Evolutionary conservation across 2,113 vertebrate species (phyloP).

Genomic region (Antechinus flavipes): DNA sequence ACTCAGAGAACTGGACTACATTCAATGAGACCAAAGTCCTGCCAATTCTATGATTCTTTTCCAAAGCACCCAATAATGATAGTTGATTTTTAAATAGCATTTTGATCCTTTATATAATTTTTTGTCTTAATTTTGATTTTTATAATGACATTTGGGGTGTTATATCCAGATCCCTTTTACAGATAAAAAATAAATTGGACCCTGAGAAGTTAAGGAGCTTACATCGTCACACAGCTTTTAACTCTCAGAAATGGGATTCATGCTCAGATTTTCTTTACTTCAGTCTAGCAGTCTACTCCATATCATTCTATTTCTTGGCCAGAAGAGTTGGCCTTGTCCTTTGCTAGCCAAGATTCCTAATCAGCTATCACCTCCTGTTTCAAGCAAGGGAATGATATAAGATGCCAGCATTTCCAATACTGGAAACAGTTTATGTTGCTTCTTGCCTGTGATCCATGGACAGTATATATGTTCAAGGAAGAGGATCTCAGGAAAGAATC

Average conservation of each 20-base stretch:
- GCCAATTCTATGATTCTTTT: background rate
- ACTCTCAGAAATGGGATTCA: no score
- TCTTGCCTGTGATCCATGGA: background rate
- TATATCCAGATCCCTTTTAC: rapidly evolving
- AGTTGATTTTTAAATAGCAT: background rate
- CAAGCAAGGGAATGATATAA: no score
- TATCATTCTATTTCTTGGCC: background rate
- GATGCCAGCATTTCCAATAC: no score
- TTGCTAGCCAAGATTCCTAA: background rate
- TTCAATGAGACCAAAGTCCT: background rate
- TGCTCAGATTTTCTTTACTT: background rate
- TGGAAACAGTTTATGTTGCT: no score
- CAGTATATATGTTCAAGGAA: background rate
- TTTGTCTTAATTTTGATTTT: background rate
- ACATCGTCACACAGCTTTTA: rapidly evolving
- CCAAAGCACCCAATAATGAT: background rate
- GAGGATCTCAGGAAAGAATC: background rate
- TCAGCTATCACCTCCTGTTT: background rate
- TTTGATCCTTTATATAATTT: background rate
- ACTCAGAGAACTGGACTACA: background rate
- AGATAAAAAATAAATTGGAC: rapidly evolving
- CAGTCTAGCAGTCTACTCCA: background rate
- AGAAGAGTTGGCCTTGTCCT: background rate
- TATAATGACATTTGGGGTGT: background rate
- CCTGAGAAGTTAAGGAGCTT: rapidly evolving